Evolutionary conservation across 2,888 invertebrate genomes (phyloP).

Genomic region (Spodoptera exigua): DNA sequence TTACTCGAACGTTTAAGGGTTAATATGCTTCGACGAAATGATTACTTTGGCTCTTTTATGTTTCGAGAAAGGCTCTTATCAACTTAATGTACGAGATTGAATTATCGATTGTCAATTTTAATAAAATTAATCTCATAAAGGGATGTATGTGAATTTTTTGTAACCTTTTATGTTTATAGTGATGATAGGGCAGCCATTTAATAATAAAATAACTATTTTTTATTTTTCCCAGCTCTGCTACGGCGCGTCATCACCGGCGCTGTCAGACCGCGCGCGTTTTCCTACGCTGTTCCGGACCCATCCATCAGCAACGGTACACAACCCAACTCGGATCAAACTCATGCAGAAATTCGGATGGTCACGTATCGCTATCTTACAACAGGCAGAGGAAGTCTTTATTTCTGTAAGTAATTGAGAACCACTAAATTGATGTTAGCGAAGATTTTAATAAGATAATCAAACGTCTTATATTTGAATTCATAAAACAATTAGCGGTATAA

Average conservation of each 20-base stretch:
- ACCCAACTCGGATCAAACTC: slow-evolving; percentile 98
- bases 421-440: no score
- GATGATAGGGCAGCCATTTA: no score
- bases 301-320: slow-evolving; percentile 99
- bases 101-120: no score
- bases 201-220: background rate
- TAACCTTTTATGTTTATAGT: no score
- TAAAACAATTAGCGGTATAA: no score
- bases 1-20: slow-evolving; percentile 14
- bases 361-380: slow-evolving; percentile 98
- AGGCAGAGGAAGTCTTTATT: slow-evolving; percentile 99
- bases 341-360: slow-evolving; percentile 99
- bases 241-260: slow-evolving; percentile 99
- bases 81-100: no score
- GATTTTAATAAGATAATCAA: no score
- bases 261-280: slow-evolving; percentile 98
- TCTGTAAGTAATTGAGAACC: slow-evolving; percentile 90
- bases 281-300: slow-evolving; percentile 99
- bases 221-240: slow-evolving; percentile 95
- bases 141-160: no score
- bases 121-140: no score
- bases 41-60: background rate
- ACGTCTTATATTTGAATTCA: no score
- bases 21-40: slow-evolving; percentile 2
- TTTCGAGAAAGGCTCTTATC: background rate